phyloP scores from a whole-genome alignment of 1,140 invertebrate species.

The Trichonephila inaurata region DNA sequence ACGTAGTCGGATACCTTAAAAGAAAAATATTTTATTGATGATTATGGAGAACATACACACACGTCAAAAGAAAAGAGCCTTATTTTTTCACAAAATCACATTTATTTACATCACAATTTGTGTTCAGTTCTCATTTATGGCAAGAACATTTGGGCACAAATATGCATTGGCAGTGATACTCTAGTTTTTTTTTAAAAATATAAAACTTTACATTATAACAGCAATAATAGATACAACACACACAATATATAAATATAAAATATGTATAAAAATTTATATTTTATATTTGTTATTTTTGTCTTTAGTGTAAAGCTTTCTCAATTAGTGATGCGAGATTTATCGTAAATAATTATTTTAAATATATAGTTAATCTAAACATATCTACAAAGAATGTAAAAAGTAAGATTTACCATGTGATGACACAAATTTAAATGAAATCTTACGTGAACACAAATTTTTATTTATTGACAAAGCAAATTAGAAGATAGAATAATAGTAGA shows the following conservation, averaged over 20 bases:
- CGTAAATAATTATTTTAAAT: no score
- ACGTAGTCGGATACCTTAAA: no score
- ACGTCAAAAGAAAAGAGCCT: neutral
- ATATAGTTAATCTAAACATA: no score
- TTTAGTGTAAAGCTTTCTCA: neutral
- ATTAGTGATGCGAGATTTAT: neutral
- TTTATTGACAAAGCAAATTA: no score
- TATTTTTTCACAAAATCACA: neutral
- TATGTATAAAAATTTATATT: neutral
- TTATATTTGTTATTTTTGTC: neutral
- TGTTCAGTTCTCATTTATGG: neutral
- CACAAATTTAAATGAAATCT: no score
- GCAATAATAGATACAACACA: slow-evolving; percentile 25
- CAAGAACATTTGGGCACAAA: slow-evolving; percentile 9
- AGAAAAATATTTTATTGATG: no score
- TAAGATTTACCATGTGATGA: no score
- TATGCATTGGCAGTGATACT: slow-evolving; percentile 58
- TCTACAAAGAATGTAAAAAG: no score
- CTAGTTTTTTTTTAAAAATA: slow-evolving; percentile 5
- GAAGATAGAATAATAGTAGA: no score
- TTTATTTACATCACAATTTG: slow-evolving; percentile 37
- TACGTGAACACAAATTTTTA: no score
- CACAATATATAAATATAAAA: neutral
- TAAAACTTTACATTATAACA: slow-evolving; percentile 48
- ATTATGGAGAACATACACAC: no score